A percentile compares a stretch with the other conserved stretches of the same genome.
phyloP scores from a whole-genome alignment of 2,888 invertebrate species.

The Drosophila stalkeri region DNA sequence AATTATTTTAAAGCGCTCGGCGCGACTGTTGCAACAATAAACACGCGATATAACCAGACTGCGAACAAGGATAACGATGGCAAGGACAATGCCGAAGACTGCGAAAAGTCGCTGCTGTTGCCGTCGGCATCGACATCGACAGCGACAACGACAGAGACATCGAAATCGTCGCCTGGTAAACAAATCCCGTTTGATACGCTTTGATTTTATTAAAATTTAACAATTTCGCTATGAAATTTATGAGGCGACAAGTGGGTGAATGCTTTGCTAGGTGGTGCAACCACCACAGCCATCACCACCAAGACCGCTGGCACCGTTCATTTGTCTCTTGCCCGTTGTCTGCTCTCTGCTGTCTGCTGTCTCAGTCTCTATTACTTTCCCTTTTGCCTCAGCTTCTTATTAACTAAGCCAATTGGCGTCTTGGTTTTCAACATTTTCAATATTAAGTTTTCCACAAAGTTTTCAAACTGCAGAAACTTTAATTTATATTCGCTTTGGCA shows the following conservation, averaged over 20 bases:
- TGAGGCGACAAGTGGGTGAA: constrained; percentile 54
- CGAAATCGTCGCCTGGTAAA: constrained; percentile 68
- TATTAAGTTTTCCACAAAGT: neutral
- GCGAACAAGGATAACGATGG: constrained; percentile 78
- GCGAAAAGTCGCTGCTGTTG: constrained; percentile 23
- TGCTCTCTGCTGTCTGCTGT: constrained; percentile 2
- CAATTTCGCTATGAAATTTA: constrained; percentile 78
- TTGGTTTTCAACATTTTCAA: neutral
- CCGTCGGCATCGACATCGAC: constrained; percentile 11
- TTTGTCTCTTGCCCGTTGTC: constrained; percentile 2
- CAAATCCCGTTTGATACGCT: constrained; percentile 81
- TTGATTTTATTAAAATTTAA: constrained; percentile 81
- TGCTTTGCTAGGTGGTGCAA: constrained; percentile 11
- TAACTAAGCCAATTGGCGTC: constrained; percentile 35
- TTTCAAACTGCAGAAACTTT: neutral
- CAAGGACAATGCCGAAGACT: constrained; percentile 53
- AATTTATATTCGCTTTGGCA: neutral
- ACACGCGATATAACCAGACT: constrained; percentile 80
- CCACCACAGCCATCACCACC: neutral
- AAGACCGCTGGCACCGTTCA: neutral
- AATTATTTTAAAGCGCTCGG: constrained; percentile 77
- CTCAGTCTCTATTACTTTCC: constrained; percentile 19
- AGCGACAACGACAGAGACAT: neutral
- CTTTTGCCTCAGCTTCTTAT: constrained; percentile 15
- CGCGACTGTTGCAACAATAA: constrained; percentile 79